Base-by-base conservation (phyloP, 2,113 vertebrate species). In the Numida meleagris region DNA sequence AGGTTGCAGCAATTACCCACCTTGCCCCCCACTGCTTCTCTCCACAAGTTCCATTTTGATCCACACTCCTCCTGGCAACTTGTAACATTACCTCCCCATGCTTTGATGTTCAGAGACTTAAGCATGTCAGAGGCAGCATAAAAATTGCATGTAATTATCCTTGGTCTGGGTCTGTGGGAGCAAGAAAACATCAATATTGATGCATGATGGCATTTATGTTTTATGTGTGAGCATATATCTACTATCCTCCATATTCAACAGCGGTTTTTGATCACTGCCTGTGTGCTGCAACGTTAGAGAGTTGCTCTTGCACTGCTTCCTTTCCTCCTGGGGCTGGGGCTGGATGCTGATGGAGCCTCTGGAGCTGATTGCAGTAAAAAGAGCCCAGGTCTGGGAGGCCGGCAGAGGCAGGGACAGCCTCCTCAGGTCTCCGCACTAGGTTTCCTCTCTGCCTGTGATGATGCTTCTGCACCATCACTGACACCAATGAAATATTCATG, bases 161-260 rank as follows among this genome's bases (percentile, higher is more conserved):
- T 81, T 83, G 94, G 91, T 77, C 91, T 95, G 89, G 61, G 61
- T 94, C 92, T 91, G 40, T 77, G 87, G 85, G 95, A 93, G 75
- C 87, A 93, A 91, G 88, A 57, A 85, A 93, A 34, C 94, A 96
- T 97, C 95, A 94, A 96, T 97, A 97, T 94, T 97, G 95, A 97
- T 97, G 96, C 1, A 13, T 29, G 93, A 82, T 20, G 55, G 86
- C 95, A 92, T 97, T 89, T 93, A 93, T 93, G 95, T 97, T 97
- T 95, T 67, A 95, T 96, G 82, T 66, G 86, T 0, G 1, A 92
- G 94, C 53, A 6, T 48, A 2, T 61, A 72, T 65, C 75, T 70
- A 46, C 55, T 65, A 59, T 92, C 50, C 46, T 86, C 63, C 72
- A 27, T 63, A 48, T 94, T 82, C 82, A 84, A 93, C 78, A 43